phyloP scores from a whole-genome alignment of 1,140 invertebrate species.

The Bombus waltoni region DNA sequence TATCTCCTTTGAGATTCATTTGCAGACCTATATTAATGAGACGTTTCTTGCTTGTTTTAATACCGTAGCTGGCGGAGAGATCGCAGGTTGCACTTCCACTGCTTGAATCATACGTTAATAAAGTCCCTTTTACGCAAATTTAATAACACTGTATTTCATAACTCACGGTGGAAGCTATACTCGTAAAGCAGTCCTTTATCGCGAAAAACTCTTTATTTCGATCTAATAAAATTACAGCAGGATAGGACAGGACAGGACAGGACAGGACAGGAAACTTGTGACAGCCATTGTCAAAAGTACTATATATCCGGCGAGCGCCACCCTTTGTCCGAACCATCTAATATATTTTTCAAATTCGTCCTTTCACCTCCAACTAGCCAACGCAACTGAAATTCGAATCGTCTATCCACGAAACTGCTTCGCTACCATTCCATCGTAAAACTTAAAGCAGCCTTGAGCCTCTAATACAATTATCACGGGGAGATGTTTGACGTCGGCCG shows the following conservation, averaged over 20 bases:
- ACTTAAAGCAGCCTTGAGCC: not conserved
- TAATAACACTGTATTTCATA: not conserved
- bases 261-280: not conserved
- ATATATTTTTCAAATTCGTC: not conserved
- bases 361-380: not conserved
- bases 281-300: not conserved
- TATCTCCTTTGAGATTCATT: not conserved
- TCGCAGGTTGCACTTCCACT: not conserved
- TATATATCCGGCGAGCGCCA: not conserved
- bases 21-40: not conserved
- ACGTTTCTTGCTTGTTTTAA: not conserved
- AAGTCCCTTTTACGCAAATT: not conserved
- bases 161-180: not conserved
- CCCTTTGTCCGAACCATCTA: not conserved
- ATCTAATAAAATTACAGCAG: not conserved
- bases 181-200: not conserved
- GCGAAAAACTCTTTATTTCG: not conserved
- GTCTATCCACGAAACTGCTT: not conserved
- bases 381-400: not conserved
- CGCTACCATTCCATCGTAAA: not conserved
- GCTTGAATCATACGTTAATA: not conserved
- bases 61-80: not conserved
- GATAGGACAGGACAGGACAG: too few relatives aligned
- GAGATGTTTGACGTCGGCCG: slow-evolving; percentile 55
- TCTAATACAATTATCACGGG: slow-evolving; percentile 58